phyloP scores from a whole-genome alignment of 92 coral and sea anemone species.

The Virgularia gustaviana region DNA sequence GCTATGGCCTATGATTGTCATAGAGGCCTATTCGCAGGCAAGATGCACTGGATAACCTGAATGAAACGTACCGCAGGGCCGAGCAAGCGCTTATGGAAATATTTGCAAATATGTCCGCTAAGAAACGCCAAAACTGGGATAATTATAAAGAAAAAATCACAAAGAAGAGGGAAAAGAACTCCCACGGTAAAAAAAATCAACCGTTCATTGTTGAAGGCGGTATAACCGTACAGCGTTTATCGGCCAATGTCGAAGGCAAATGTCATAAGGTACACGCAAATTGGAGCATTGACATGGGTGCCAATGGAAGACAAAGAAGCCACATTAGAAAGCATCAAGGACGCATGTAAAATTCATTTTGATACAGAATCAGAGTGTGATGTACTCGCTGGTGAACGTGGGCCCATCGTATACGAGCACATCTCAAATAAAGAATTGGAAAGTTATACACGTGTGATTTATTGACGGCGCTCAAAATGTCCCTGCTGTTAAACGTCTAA shows the following conservation, averaged over 20 bases:
- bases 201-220: conserved; percentile 25
- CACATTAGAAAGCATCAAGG: conserved; percentile 52
- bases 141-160: conserved; percentile 36
- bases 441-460: conserved; percentile 52
- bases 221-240: conserved; percentile 60
- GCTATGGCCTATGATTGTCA: too few relatives aligned
- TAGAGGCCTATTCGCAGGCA: too few relatives aligned
- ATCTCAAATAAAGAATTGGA: conserved; percentile 59
- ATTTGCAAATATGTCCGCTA: conserved; percentile 28
- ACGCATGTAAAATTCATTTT: conserved; percentile 55
- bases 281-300: conserved; percentile 54
- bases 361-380: conserved; percentile 44
- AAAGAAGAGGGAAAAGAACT: conserved; percentile 28
- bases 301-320: conserved; percentile 45
- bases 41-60: too few relatives aligned
- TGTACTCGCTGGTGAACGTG: conserved; percentile 59
- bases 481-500: neutral
- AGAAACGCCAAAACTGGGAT: conserved; percentile 35
- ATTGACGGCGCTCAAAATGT: conserved; percentile 32
- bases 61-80: too few relatives aligned
- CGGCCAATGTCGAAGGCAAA: conserved; percentile 58
- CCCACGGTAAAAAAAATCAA: conserved; percentile 7
- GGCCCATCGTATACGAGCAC: conserved; percentile 50
- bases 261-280: conserved; percentile 59
- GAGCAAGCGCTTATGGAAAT: too few relatives aligned